These are phyloP conservation scores for zebrafish (Danio rerio) DNA, from an alignment of 2,113 vertebrate species.

Conservation along the genomic window DNA sequence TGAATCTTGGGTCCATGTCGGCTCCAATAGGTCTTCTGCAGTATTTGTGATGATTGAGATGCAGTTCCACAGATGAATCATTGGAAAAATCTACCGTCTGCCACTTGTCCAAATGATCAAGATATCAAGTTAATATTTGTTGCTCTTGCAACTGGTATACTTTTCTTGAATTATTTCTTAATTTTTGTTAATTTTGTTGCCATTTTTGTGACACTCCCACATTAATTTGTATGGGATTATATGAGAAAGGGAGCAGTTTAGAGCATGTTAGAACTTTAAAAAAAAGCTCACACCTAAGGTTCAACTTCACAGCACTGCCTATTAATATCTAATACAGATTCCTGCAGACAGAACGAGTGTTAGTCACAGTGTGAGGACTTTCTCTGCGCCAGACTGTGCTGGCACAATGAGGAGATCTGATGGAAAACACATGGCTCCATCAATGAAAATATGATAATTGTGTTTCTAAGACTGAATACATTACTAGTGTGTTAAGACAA, in stretches of 20 bases:
- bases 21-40: too few relatives aligned
- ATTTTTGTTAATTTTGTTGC: too few relatives aligned
- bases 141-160: too few relatives aligned
- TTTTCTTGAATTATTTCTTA: too few relatives aligned
- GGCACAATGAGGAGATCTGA: conserved; percentile 79
- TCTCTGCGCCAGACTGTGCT: conserved; percentile 78
- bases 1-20: too few relatives aligned
- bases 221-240: not conserved
- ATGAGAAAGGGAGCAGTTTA: not conserved
- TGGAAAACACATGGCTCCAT: conserved; percentile 85
- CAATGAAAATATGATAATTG: conserved; percentile 65
- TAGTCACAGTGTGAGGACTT: conserved; percentile 75
- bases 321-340: conserved; percentile 83
- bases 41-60: too few relatives aligned
- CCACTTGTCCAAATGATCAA: too few relatives aligned
- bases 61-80: too few relatives aligned
- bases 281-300: conserved; percentile 69
- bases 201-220: too few relatives aligned
- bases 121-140: too few relatives aligned
- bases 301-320: conserved; percentile 73
- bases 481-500: conserved; percentile 47
- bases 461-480: conserved; percentile 58
- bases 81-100: too few relatives aligned
- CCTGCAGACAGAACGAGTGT: conserved; percentile 78
- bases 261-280: conserved; percentile 29